phyloP scores from a whole-genome alignment of 1,140 invertebrate genomes.

The Sipha flava region DNA sequence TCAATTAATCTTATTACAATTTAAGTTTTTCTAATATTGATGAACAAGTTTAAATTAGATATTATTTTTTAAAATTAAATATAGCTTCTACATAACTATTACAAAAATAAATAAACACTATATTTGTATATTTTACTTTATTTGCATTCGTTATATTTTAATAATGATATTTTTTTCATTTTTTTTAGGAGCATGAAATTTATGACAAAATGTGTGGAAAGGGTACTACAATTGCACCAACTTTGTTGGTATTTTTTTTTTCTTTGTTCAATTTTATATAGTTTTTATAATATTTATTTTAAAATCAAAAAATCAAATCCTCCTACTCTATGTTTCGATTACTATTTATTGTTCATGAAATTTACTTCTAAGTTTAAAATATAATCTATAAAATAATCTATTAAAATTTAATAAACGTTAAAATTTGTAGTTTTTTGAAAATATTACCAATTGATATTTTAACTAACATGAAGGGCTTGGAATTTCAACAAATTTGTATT shows the following conservation, averaged over 20 bases:
- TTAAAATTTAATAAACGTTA: not conserved
- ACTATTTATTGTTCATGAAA: not conserved
- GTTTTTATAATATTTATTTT: not conserved
- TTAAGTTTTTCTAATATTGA: too few species aligned
- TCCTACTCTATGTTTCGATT: not conserved
- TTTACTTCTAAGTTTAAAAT: not conserved
- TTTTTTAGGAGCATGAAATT: conserved; percentile 14
- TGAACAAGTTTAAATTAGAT: too few species aligned
- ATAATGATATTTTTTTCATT: not conserved
- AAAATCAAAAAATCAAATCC: not conserved
- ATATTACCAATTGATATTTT: too few species aligned
- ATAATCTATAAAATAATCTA: not conserved
- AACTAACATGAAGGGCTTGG: too few species aligned
- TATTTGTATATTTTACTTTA: too few species aligned
- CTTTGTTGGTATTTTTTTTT: not conserved
- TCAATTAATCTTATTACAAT: too few species aligned
- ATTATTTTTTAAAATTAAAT: too few species aligned
- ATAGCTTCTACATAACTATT: too few species aligned
- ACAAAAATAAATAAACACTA: too few species aligned
- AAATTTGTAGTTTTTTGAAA: not conserved
- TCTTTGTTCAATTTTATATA: not conserved
- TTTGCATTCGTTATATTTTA: too few species aligned
- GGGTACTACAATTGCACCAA: not conserved
- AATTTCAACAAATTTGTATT: too few species aligned
- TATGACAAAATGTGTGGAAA: conserved; percentile 26